Base-by-base conservation (phyloP, 2,113 vertebrate genomes). In the Cynocephalus volans region DNA sequence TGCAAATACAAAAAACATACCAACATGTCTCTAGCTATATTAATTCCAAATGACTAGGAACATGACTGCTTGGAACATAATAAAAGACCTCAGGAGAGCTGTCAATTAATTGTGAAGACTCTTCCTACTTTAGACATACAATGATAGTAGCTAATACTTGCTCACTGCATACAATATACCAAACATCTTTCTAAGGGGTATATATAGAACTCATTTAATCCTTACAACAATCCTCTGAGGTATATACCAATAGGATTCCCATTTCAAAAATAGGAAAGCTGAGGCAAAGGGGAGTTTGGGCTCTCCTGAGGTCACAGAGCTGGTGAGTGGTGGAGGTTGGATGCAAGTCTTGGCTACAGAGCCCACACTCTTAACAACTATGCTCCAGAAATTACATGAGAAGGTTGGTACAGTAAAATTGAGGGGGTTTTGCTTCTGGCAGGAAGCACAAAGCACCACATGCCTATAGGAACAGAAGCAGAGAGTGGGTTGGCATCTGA, bases 1-100 rank as follows among this genome's bases (percentile, higher is more conserved):
- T 54, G 33, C 64, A 88, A 96, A 95, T 33, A 67, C 24, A 79
- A 87, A 87, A 77, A 88, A 79, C 9, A 56, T 36, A 54, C 36
- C 8, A 8, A 54, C 19, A 23, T 5, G 5, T 67, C 28, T 54
- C 36, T 56, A 50, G 56, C 83, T 28, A 82, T 77, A 41, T 56
- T 91, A 88, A 73, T 64, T 58, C 69, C 45, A 64, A 82, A 90
- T 52, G 23, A 86, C 54, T 31, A 65, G 45, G 26, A 62, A 62
- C 24, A 13, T 33, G 26, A 91, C 4, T 21, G 56, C 41, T 67
- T 13, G 41, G n/a, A 48, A 73, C 21, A 54, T 31, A 21, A 10
- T 45, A 54, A 75, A 64, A 72, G 26, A 45, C 21, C 36, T 19
- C 13, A 41, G 23, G 82, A 79, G 87, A 62, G 69, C 4, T 10